Percentiles rank a stretch among this genome's conserved stretches.
Evolutionary conservation across 2,888 invertebrate genomes (phyloP).

Genomic region (Galerucella nymphaeae): DNA sequence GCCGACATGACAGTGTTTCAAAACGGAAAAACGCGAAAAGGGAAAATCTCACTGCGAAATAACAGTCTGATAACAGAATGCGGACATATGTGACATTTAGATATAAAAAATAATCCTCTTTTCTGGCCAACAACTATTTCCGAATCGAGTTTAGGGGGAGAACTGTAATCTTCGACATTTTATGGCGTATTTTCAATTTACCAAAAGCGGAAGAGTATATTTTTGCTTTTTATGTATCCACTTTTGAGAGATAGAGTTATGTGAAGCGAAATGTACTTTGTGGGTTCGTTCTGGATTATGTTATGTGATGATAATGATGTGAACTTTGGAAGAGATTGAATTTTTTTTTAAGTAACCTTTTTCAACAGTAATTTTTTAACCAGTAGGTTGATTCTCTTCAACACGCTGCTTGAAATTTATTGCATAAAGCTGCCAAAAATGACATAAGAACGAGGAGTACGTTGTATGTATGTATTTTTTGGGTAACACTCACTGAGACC

Average conservation of each 20-base stretch:
- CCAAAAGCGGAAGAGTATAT: conserved; percentile 32
- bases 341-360: not conserved
- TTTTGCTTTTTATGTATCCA: conserved; percentile 26
- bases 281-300: conserved; percentile 12
- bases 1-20: conserved; percentile 25
- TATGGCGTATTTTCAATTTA: conserved; percentile 35
- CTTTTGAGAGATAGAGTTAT: conserved; percentile 17
- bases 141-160: conserved; percentile 41
- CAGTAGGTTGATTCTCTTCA: too few relatives aligned
- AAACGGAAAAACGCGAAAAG: conserved; percentile 32
- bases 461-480: too few relatives aligned
- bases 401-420: too few relatives aligned
- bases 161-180: conserved; percentile 40
- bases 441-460: too few relatives aligned
- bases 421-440: too few relatives aligned
- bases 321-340: not conserved
- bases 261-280: conserved; percentile 18
- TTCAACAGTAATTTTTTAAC: too few relatives aligned
- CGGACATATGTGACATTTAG: conserved; percentile 61
- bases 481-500: too few relatives aligned
- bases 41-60: conserved; percentile 42
- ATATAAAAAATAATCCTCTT: conserved; percentile 62
- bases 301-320: not conserved
- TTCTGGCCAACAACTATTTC: conserved; percentile 61
- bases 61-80: conserved; percentile 52